A percentile compares a stretch with the other conserved stretches of the same genome.
phyloP scores from a whole-genome alignment of 2,113 vertebrate genomes.

The Cephalopterus ornatus region DNA sequence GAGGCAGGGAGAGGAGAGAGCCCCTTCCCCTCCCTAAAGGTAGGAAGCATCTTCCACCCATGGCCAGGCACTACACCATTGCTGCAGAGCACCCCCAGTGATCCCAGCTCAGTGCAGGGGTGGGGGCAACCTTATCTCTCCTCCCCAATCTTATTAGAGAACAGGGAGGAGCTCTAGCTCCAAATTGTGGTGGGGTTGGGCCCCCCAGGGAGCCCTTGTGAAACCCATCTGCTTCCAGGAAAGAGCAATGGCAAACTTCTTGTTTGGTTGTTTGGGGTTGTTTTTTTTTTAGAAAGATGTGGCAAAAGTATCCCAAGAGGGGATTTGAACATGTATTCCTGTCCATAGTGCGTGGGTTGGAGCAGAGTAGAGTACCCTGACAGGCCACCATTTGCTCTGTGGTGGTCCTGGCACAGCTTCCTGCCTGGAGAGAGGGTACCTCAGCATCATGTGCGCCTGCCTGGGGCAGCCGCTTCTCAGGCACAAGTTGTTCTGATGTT shows the following conservation, averaged over 20 bases:
- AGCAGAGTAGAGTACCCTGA: not conserved
- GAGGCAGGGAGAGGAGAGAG: not conserved
- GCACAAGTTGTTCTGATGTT: not conserved
- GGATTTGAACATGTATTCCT: not conserved
- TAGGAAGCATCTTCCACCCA: not conserved
- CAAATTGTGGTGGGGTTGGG: rapidly evolving
- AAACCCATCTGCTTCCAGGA: not conserved
- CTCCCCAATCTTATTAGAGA: not conserved
- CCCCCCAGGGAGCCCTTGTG: not conserved
- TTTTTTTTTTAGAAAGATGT: not conserved
- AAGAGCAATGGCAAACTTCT: rapidly evolving
- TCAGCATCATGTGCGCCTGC: not conserved
- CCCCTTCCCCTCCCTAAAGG: not conserved
- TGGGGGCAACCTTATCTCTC: not conserved
- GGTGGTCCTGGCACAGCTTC: not conserved
- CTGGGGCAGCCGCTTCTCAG: not conserved
- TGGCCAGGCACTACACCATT: not conserved
- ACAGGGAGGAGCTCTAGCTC: not conserved
- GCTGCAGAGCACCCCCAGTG: not conserved
- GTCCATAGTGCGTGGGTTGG: not conserved
- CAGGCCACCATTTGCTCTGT: not conserved
- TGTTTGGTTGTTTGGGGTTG: no score
- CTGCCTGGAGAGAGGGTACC: not conserved
- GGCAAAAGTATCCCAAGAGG: not conserved
- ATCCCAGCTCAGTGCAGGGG: not conserved